These are phyloP conservation scores for Drosophila melanosoma DNA, from an alignment of 2,888 invertebrate species.

Conservation along the genomic window DNA sequence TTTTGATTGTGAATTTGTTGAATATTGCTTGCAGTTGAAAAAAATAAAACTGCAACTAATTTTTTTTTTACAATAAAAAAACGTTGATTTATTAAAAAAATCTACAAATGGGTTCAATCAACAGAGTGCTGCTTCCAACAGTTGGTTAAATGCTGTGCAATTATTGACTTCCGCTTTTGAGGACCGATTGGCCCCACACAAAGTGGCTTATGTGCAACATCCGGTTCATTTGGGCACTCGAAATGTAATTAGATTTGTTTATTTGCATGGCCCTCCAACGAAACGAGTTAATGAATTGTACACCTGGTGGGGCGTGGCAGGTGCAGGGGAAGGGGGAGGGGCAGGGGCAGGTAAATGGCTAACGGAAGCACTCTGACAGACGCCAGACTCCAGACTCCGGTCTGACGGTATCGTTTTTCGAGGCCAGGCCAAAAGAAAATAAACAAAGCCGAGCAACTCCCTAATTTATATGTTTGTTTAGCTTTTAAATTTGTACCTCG, in stretches of 20 bases:
- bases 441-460: slow-evolving; percentile 40
- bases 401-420: slow-evolving; percentile 1
- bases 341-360: slow-evolving; percentile 18
- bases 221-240: slow-evolving; percentile 54
- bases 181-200: slow-evolving; percentile 11
- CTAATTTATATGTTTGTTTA: slow-evolving; percentile 79
- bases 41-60: not conserved
- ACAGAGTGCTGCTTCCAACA: slow-evolving; percentile 45
- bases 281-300: slow-evolving; percentile 62
- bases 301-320: slow-evolving; percentile 35
- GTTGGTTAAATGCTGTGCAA: slow-evolving; percentile 58
- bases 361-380: slow-evolving; percentile 27
- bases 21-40: not conserved
- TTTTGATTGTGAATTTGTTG: not conserved
- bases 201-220: slow-evolving; percentile 51
- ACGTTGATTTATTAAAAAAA: not conserved
- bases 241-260: slow-evolving; percentile 80
- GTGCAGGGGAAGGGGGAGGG: slow-evolving; percentile 8
- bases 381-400: slow-evolving; percentile 4
- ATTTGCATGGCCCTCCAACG: slow-evolving; percentile 55
- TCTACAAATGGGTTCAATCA: slow-evolving; percentile 5
- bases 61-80: not conserved
- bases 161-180: slow-evolving; percentile 59
- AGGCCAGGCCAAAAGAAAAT: slow-evolving; percentile 16
- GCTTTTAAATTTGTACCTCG: slow-evolving; percentile 59